Conservation (phyloP, 2,888 invertebrate genomes). For the Habrosyne pyritoides region DNA sequence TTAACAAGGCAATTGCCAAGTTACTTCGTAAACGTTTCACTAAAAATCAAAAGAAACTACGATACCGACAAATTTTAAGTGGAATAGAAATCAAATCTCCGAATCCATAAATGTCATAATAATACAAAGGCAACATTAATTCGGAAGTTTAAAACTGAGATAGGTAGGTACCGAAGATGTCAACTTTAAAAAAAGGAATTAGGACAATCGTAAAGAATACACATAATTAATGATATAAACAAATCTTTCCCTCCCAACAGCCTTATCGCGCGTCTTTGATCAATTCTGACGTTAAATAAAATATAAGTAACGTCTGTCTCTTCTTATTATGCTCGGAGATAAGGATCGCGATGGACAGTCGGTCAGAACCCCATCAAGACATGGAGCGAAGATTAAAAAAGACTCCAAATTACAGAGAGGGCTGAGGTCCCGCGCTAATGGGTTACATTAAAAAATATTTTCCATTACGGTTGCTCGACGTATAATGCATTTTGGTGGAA, state of each 20-base stretch:
- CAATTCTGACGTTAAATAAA: constrained; percentile 80
- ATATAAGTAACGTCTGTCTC: constrained; percentile 82
- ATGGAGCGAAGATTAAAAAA: constrained; percentile 70
- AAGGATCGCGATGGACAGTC: constrained; percentile 79
- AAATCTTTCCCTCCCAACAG: constrained; percentile 64
- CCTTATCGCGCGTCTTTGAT: constrained; percentile 76
- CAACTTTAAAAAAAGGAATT: constrained; percentile 22
- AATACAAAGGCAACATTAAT: constrained; percentile 11
- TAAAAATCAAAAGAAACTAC: constrained; percentile 49
- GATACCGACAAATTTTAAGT: background rate
- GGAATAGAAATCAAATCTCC: background rate
- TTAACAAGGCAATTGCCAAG: constrained; percentile 78
- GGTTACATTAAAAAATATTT: constrained; percentile 77
- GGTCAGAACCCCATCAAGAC: constrained; percentile 78
- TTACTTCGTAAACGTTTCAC: constrained; percentile 63
- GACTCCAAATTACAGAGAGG: constrained; percentile 76
- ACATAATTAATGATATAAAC: constrained; percentile 76
- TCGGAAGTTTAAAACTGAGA: constrained; percentile 14
- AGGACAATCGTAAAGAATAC: constrained; percentile 50
- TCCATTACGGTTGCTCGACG: constrained; percentile 68
- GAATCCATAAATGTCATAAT: background rate
- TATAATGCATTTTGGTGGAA: constrained; percentile 59
- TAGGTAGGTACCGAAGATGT: constrained; percentile 8
- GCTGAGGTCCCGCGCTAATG: constrained; percentile 73
- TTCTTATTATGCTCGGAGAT: constrained; percentile 79